Percentiles rank a stretch among this genome's conserved stretches.
Conservation (phyloP, 30 jellyfish, hydroid and myxozoan species). For the Nemopilema nomurai region DNA sequence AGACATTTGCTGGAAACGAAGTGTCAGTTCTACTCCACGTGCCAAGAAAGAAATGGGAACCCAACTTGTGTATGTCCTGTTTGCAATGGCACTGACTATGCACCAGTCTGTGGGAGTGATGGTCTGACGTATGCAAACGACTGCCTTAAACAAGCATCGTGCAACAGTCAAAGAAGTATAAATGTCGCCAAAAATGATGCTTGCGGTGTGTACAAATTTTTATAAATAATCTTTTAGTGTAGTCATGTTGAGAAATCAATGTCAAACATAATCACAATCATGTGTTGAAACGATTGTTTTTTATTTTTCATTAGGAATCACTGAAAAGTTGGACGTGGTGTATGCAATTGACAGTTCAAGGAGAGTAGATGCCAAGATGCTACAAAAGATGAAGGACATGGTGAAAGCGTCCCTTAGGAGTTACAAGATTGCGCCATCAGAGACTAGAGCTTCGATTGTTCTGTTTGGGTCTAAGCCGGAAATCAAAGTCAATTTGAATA, state of each 20-base stretch:
- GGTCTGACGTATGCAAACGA: constrained; percentile 76
- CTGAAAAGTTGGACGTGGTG: constrained; percentile 29
- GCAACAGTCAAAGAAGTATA: constrained; percentile 23
- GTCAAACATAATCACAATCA: neutral
- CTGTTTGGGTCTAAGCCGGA: constrained; percentile 35
- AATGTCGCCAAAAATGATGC: constrained; percentile 38
- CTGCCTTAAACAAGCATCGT: constrained; percentile 66
- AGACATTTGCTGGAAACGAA: constrained; percentile 57
- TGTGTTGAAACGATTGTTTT: no score
- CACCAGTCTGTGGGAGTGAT: constrained; percentile 83
- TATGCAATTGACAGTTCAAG: constrained; percentile 78
- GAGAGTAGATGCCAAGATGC: constrained; percentile 44
- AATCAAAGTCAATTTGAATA: neutral
- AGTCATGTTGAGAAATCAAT: neutral
- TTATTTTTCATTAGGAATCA: constrained; percentile 6
- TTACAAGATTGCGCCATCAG: constrained; percentile 46
- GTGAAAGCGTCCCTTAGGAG: constrained; percentile 54
- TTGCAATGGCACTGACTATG: constrained; percentile 25
- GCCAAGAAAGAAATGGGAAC: constrained; percentile 17
- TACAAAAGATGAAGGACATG: constrained; percentile 42
- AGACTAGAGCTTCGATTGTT: constrained; percentile 47
- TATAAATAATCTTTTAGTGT: neutral
- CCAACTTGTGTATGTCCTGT: constrained; percentile 76
- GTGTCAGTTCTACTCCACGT: constrained; percentile 51
- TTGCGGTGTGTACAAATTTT: constrained; percentile 67